phyloP scores from a whole-genome alignment of 2,888 invertebrate genomes.

The Octodonta nipae region DNA sequence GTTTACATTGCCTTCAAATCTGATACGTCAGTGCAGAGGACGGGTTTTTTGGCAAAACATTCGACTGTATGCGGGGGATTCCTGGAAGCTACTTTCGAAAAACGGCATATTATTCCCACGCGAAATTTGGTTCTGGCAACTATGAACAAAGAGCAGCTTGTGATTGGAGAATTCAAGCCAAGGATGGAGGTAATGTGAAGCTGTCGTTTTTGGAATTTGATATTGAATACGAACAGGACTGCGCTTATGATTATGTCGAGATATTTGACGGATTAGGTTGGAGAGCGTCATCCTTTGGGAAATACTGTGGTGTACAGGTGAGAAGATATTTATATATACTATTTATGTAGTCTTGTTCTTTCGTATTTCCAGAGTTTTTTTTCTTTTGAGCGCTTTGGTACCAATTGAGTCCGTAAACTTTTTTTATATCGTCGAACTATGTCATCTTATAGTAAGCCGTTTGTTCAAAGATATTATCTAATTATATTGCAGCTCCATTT shows the following conservation, averaged over 20 bases:
- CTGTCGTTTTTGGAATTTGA: constrained; percentile 80
- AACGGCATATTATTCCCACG: constrained; percentile 86
- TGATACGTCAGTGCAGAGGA: constrained; percentile 85
- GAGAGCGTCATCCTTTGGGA: constrained; percentile 65
- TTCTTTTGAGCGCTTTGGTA: no score
- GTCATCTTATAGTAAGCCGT: no score
- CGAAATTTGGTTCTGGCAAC: constrained; percentile 79
- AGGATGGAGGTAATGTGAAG: constrained; percentile 64
- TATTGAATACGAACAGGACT: constrained; percentile 81
- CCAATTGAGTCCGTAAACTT: no score
- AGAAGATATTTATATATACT: neutral
- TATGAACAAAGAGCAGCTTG: constrained; percentile 85
- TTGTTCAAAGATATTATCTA: no score
- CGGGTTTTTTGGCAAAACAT: constrained; percentile 86
- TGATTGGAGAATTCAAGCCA: constrained; percentile 88
- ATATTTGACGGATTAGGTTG: constrained; percentile 82
- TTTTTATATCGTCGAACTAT: no score
- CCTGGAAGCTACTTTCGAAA: constrained; percentile 61
- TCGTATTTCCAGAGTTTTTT: no score
- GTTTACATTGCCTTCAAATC: constrained; percentile 93
- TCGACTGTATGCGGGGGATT: constrained; percentile 92
- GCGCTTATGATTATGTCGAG: constrained; percentile 89
- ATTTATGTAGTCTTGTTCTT: no score
- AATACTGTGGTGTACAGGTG: constrained; percentile 59
- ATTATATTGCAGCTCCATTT: no score